Base-by-base conservation (phyloP, 1,140 invertebrate species). In the Halictus rubicundus region DNA sequence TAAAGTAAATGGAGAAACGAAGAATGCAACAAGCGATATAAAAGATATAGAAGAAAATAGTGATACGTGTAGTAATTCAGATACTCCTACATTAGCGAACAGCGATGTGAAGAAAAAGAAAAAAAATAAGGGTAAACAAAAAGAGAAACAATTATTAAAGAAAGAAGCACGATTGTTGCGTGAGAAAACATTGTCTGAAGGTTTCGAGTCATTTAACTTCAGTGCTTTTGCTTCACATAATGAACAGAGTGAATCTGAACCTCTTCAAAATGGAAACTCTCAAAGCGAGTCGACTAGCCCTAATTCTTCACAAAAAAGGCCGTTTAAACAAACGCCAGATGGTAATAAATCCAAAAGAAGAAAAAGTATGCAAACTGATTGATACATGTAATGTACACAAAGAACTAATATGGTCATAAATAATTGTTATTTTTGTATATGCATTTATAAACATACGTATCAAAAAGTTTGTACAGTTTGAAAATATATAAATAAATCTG, bases 91-190 rank as follows among this genome's bases (percentile, higher is more conserved):
- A 63, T 25, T 23, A 59, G 78, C 27, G 23, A 25, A 49, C 5
- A 78, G 14, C 1, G 78, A 72, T 37, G 39, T 79, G 6, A 86
- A 89, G 54, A 89, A 88, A 59, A 88, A 88, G 39, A 87, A 88
- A 59, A 90, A 92, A 59, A 90, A 89, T 64, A 89, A 85, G n/a
- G 91, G 84, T 63, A 88, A 86, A 68, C 89, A 85, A 46, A 93
- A 91, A 70, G 90, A 93, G 27, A 92, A 90, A 14, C 88, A 89
- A 46, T 91, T 92, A 80, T 81, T 94, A 59, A 94, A 94, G 79
- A 94, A 94, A 81, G 90, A 93, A 80, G 85, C 93, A n/a, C 90
- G 90, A 66, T 86, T 90, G 65, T 88, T 93, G 70, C 88, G 93
- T 71, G 75, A 90, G 42, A 86, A 91, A 75, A 85, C 87, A 73